Base-by-base conservation (phyloP, 2,113 vertebrate genomes). In the Entomyzon cyanotis region DNA sequence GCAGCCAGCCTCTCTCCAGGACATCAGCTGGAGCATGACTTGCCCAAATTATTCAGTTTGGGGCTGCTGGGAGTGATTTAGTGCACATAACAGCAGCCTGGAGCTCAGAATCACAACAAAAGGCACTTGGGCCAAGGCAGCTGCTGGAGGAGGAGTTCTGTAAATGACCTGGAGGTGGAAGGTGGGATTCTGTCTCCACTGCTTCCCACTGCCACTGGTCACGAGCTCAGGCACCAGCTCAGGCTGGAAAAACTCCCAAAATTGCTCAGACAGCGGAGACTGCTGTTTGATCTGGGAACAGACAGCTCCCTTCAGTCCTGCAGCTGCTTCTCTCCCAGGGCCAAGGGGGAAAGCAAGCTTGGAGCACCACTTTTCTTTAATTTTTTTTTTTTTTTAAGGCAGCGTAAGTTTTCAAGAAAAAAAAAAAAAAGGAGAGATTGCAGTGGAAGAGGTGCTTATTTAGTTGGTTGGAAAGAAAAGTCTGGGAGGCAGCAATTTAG, bases 1-100 rank as follows among this genome's bases (percentile, higher is more conserved):
- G 93, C 35, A 98, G 98, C 95, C 98, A 97, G 97, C 94, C 88
- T 97, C 97, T 97, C 97, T 88, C 92, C 60, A 10, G 95, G 97
- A 96, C 95, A 91, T 86, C 88, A 89, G 95, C 68, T 93, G 76
- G 65, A 21, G n/a, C 87, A 39, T 33, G 90, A 60, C 92, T 96
- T 56, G 70, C 94, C 92, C 95, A 77, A 96, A 95, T 96, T 71
- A 85, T 82, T 97, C 91, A 70, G 91, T 96, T 96, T 96, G 39
- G 37, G 69, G 83, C 96, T 96, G 92, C 97, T 95, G 94, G 77
- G 78, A 96, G 93, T 93, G 91, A 97, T 97, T 97, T 95, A 89
- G 35, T 76, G 68, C 81, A 84, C 81, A 71, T 63, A 73, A 23
- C 25, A 41, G 79, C 80, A 89, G 95, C 93, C 96, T 60, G 64